phyloP scores from a whole-genome alignment of 2,888 invertebrate genomes.

The Caenorhabditis auriculariae region DNA sequence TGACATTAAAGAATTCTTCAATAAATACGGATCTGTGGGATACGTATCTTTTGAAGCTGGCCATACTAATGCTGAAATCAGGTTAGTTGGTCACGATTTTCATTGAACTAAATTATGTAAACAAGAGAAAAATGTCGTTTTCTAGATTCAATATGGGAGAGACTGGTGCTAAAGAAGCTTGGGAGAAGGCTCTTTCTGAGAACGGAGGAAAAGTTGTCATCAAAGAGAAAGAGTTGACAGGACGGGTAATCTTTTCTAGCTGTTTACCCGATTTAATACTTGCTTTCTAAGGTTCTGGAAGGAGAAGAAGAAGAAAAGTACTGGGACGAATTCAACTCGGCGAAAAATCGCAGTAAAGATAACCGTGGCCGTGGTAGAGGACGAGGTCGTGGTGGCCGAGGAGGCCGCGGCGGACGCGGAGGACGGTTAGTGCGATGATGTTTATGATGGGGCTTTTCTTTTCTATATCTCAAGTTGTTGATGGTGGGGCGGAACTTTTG shows the following conservation, averaged over 20 bases:
- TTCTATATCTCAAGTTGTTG: too few species aligned
- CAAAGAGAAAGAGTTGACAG: constrained; percentile 37
- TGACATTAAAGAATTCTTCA: constrained; percentile 77
- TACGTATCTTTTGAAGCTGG: constrained; percentile 40
- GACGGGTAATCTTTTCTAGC: constrained; percentile 11
- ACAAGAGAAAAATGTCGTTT: too few species aligned
- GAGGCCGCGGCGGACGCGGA: constrained; percentile 12
- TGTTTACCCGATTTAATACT: background rate
- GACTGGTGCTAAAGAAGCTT: constrained; percentile 46
- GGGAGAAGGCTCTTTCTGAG: constrained; percentile 52
- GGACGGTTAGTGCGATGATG: too few species aligned
- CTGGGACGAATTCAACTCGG: constrained; percentile 56
- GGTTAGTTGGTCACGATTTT: too few species aligned
- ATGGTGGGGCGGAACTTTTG: too few species aligned
- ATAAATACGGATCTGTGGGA: constrained; percentile 69
- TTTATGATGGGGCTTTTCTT: too few species aligned
- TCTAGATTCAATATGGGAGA: constrained; percentile 43
- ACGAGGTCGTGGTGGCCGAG: constrained; percentile 29
- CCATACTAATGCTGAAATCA: constrained; percentile 36
- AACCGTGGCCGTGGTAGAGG: constrained; percentile 26
- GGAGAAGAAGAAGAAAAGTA: constrained; percentile 61
- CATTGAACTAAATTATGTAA: too few species aligned
- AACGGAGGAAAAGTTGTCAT: constrained; percentile 52
- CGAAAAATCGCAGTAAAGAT: constrained; percentile 31
- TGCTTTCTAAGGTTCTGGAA: constrained; percentile 34